Evolutionary conservation across 1,140 invertebrate species (phyloP).

Genomic region (Manduca sexta): DNA sequence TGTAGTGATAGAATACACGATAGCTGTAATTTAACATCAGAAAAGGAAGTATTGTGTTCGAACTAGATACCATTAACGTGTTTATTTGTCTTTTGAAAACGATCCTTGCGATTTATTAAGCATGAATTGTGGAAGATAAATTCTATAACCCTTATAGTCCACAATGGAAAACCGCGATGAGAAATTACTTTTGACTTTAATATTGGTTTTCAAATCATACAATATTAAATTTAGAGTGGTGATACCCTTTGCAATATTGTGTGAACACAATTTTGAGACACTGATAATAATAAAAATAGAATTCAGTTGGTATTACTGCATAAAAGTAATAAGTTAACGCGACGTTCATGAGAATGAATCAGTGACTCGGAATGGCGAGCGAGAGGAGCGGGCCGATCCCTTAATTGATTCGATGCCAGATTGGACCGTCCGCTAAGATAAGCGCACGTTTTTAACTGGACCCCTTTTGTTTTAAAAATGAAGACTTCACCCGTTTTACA

Average conservation of each 20-base stretch:
- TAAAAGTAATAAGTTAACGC: no score
- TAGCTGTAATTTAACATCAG: neutral
- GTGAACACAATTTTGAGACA: no score
- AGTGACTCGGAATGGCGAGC: slow-evolving; percentile 11
- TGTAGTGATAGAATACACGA: slow-evolving; percentile 6
- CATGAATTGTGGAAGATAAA: neutral
- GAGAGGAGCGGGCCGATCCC: slow-evolving; percentile 5
- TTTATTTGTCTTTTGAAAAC: slow-evolving; percentile 8
- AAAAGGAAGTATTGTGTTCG: slow-evolving; percentile 4
- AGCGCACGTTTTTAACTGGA: slow-evolving; percentile 21
- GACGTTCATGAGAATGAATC: slow-evolving; percentile 3
- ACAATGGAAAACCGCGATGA: no score
- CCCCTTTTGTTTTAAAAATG: slow-evolving; percentile 34
- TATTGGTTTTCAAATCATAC: no score
- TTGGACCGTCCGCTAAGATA: slow-evolving; percentile 14
- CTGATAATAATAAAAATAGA: no score
- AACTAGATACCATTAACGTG: slow-evolving; percentile 9
- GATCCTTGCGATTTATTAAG: slow-evolving; percentile 9
- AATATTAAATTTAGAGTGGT: no score
- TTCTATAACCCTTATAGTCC: no score
- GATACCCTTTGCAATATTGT: no score
- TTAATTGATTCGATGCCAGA: slow-evolving; percentile 26
- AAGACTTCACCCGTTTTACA: slow-evolving; percentile 16
- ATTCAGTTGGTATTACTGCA: no score
- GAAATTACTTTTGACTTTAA: no score